Conservation (phyloP, 2,888 invertebrate genomes). For the Cabera pusaria region DNA sequence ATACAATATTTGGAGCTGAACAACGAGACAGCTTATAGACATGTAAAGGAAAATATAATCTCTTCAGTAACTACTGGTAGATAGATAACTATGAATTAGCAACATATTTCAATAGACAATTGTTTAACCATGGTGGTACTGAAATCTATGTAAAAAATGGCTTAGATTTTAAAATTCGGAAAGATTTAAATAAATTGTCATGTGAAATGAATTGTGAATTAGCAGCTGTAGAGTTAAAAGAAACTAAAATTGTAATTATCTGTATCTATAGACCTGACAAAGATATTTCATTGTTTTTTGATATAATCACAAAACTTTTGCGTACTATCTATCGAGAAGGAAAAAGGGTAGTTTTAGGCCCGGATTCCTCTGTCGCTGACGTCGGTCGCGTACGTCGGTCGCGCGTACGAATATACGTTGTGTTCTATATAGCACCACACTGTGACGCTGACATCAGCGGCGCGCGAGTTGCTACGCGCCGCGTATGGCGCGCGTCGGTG, state of each 20-base stretch:
- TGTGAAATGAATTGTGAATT: slow-evolving; percentile 4
- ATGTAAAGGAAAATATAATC: too few relatives aligned
- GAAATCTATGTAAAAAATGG: slow-evolving; percentile 1
- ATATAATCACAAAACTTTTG: not conserved
- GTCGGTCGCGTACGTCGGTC: too few relatives aligned
- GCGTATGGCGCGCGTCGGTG: too few relatives aligned
- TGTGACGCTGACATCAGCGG: too few relatives aligned
- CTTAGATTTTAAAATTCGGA: not conserved
- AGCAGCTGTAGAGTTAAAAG: not conserved
- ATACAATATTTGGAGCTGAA: not conserved
- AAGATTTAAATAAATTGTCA: slow-evolving; percentile 1
- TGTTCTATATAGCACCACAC: too few relatives aligned
- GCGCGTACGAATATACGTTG: too few relatives aligned
- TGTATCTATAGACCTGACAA: slow-evolving; percentile 2
- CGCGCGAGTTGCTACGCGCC: too few relatives aligned
- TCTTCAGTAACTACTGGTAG: too few relatives aligned
- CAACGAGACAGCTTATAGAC: not conserved
- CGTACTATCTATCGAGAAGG: not conserved
- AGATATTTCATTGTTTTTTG: slow-evolving; percentile 3
- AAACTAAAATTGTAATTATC: slow-evolving; percentile 1
- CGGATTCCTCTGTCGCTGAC: too few relatives aligned
- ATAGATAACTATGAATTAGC: slow-evolving; percentile 2
- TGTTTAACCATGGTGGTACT: slow-evolving; percentile 1
- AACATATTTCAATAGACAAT: too few relatives aligned
- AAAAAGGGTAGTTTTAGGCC: not conserved